Base-by-base conservation (phyloP, 2,113 vertebrate genomes). In the Actenoides hombroni region DNA sequence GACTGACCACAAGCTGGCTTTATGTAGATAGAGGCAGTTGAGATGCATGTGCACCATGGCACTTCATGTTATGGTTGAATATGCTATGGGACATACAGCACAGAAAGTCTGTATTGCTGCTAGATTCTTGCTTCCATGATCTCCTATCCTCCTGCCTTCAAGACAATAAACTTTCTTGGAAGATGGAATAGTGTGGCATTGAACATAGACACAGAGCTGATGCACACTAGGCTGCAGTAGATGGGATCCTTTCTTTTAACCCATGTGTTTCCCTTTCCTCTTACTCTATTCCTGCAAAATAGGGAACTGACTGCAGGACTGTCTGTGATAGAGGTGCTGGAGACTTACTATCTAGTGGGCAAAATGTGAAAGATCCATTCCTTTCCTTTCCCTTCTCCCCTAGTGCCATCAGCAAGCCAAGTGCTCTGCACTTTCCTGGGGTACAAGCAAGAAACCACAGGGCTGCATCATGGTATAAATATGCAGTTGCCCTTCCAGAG, bases 151-250 rank as follows among this genome's bases (percentile, higher is more conserved):
- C 14, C 46, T 75, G n/a, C 25, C 2, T 18, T 39, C 54, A 33
- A 51, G 42, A 46, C 11, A 71, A 46, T 21, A 46, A 69, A 39
- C 3, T 15, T 15, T 40, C 48, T 26, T 56, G n/a, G 33, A 67
- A 57, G 0, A 5, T 10, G 4, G 5, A 19, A 51, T 51, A 65
- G 42, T 1, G 12, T 14, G 67, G 7, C 0, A 0, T 5, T 33
- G 17, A 76, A n/a, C 10, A 42, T 1, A 84, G 63, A 13, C 46
- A 42, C 49, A 13, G 56, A 79, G 23, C 29, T 76, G 53, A 67
- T 25, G 48, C 35, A 48, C 49, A 56, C 9, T 26, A 49, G 24
- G 5, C 24, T 29, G n/a, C 4, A 0, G 8, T 19, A 46, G 19
- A 9, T 71, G 13, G 33, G 19, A 44, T 65, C 31, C 26, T 65